A percentile compares a stretch with the other conserved stretches of the same genome.
phyloP scores from a whole-genome alignment of 2,888 invertebrate genomes.

The Chrysomela aeneicollis region DNA sequence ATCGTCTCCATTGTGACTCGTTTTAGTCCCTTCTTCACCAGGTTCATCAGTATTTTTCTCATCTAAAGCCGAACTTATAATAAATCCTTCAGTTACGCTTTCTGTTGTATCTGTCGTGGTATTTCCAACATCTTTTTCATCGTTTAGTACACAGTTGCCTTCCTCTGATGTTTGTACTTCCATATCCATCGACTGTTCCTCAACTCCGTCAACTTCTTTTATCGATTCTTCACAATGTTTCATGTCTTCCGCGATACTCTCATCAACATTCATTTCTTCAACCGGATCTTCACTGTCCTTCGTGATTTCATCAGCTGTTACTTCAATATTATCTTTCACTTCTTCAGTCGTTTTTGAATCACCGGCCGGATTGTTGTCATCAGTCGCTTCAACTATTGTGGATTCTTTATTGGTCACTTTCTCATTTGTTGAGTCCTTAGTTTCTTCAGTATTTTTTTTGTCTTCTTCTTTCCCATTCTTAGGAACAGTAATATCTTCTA shows the following conservation, averaged over 20 bases:
- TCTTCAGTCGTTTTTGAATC: too few species aligned
- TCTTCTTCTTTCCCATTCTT: not conserved
- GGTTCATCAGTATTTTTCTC: too few species aligned
- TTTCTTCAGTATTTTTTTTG: constrained; percentile 1
- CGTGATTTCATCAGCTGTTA: too few species aligned
- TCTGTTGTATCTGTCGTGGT: too few species aligned
- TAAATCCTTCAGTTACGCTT: too few species aligned
- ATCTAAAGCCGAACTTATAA: not conserved
- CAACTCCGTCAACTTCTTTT: constrained; percentile 17
- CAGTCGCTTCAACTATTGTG: constrained; percentile 27
- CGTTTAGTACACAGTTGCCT: not conserved
- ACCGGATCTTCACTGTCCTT: constrained; percentile 37
- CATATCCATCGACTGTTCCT: constrained; percentile 21
- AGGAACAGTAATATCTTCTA: not conserved
- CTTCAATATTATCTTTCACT: too few species aligned
- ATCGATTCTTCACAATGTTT: not conserved
- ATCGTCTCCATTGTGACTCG: constrained; percentile 15
- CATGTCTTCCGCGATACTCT: not conserved
- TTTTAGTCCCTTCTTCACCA: not conserved
- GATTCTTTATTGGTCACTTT: not conserved
- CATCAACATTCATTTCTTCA: not conserved
- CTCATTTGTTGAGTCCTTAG: constrained; percentile 20
- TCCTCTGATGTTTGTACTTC: constrained; percentile 5
- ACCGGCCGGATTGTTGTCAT: not conserved
- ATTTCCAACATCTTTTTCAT: too few species aligned